These are phyloP conservation scores for Dendrolimus kikuchii DNA, from an alignment of 1,140 invertebrate species.

Conservation along the genomic window DNA sequence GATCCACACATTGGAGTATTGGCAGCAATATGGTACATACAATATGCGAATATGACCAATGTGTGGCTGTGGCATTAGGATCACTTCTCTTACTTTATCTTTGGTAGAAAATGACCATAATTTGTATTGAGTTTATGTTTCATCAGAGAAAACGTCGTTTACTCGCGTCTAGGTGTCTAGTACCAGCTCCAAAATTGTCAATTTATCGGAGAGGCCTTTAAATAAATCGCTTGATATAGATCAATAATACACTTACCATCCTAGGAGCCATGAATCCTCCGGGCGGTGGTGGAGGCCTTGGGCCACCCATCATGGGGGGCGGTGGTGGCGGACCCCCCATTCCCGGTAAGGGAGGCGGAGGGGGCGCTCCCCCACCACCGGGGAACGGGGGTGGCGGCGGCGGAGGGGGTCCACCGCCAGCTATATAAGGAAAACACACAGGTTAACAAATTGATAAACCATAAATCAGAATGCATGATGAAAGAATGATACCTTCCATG, in stretches of 20 bases:
- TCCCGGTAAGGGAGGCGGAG: constrained; percentile 39
- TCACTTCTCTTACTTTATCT: too few species aligned
- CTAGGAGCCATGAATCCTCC: constrained; percentile 66
- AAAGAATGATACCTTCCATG: too few species aligned
- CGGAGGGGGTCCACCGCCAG: constrained; percentile 33
- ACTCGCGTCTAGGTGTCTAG: too few species aligned
- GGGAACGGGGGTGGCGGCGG: constrained; percentile 36
- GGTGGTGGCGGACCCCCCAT: constrained; percentile 44
- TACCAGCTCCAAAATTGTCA: too few species aligned
- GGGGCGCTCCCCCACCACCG: constrained; percentile 23
- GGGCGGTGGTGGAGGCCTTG: constrained; percentile 56
- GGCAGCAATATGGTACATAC: too few species aligned
- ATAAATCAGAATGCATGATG: not conserved
- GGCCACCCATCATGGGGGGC: constrained; percentile 45
- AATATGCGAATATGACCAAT: too few species aligned
- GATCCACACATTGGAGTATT: too few species aligned
- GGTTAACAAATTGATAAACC: not conserved
- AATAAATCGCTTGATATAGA: not conserved
- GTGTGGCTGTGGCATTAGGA: too few species aligned
- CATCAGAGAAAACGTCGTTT: too few species aligned
- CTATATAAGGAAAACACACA: constrained; percentile 1
- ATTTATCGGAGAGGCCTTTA: too few species aligned
- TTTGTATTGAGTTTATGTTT: too few species aligned
- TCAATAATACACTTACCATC: constrained; percentile 44
- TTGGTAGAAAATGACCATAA: too few species aligned